Percentiles rank a stretch among this genome's conserved stretches.
Conservation (phyloP, 2,113 vertebrate genomes). For the Tympanuchus pallidicinctus region DNA sequence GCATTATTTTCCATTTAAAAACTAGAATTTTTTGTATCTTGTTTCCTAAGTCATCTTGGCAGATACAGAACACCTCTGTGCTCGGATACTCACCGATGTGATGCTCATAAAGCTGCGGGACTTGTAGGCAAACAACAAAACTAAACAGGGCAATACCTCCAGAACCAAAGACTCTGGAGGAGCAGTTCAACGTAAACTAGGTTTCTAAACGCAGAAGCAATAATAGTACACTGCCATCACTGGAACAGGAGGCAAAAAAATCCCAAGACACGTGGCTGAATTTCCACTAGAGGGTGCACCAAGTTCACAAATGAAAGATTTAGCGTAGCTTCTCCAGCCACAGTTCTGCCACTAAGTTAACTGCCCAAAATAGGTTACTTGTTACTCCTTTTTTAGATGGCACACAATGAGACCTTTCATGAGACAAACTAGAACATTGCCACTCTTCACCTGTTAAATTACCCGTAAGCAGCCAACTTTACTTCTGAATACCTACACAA, state of each 20-base stretch:
- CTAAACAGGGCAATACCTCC: accelerated
- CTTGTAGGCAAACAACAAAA: not conserved
- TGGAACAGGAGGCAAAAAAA: not conserved
- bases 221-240: accelerated
- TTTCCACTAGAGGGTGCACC: slow-evolving; percentile 72
- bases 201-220: not conserved
- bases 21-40: not conserved
- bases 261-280: not conserved
- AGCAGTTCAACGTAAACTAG: not conserved
- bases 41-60: not conserved
- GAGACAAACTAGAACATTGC: not conserved
- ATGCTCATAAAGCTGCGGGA: accelerated
- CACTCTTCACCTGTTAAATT: not conserved
- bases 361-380: not conserved
- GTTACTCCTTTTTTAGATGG: accelerated
- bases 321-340: accelerated
- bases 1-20: not conserved
- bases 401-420: not conserved
- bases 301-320: not conserved
- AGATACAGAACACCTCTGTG: accelerated
- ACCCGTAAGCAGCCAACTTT: not conserved
- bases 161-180: not conserved
- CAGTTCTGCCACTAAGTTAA: too few relatives aligned
- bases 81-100: accelerated
- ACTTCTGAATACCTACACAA: not conserved